phyloP scores from a whole-genome alignment of 2,888 invertebrate genomes.

The Erebia palarica region DNA sequence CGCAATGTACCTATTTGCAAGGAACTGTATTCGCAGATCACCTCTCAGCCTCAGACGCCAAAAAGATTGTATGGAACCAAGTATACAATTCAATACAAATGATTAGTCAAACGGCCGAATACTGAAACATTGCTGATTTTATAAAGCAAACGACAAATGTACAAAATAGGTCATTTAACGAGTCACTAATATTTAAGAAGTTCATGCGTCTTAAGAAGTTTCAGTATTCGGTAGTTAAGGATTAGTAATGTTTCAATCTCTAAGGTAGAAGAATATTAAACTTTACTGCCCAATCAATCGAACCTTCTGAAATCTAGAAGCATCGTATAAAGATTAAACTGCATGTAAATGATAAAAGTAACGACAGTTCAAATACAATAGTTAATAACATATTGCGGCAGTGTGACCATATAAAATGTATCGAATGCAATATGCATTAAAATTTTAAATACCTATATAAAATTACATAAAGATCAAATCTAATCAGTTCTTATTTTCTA shows the following conservation, averaged over 20 bases:
- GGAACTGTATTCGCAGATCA: too few species aligned
- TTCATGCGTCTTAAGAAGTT: neutral
- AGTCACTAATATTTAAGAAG: neutral
- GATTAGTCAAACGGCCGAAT: too few species aligned
- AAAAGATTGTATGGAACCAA: too few species aligned
- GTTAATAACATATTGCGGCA: conserved; percentile 11
- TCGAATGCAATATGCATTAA: conserved; percentile 11
- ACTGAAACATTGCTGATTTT: too few species aligned
- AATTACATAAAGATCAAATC: conserved; percentile 13
- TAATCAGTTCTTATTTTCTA: conserved; percentile 13
- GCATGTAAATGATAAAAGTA: conserved; percentile 3
- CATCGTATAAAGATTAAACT: neutral
- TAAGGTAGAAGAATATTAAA: neutral
- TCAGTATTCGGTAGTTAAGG: neutral
- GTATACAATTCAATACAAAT: too few species aligned
- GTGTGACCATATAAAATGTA: conserved; percentile 10
- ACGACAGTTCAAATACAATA: conserved; percentile 1
- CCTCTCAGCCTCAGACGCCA: too few species aligned
- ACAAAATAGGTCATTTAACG: too few species aligned
- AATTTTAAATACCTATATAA: conserved; percentile 5
- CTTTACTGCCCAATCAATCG: neutral
- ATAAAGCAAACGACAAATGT: neutral
- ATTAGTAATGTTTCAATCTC: neutral
- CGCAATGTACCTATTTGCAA: too few species aligned
- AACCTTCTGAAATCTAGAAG: neutral